Percentiles rank a stretch among this genome's conserved stretches.
phyloP scores from a whole-genome alignment of 2,113 vertebrate genomes.

The Lophochroa leadbeateri region DNA sequence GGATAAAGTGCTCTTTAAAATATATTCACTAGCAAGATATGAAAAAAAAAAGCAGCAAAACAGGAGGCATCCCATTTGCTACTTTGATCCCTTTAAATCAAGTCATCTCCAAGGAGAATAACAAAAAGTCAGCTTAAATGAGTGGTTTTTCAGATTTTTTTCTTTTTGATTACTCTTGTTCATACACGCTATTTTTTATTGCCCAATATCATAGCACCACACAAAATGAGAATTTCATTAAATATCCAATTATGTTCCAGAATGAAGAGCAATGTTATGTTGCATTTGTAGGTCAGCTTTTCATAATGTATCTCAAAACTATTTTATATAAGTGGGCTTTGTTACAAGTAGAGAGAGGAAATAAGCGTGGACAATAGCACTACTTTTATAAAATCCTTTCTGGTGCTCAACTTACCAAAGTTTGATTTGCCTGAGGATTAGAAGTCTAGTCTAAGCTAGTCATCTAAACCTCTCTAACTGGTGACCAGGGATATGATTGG shows the following conservation, averaged over 20 bases:
- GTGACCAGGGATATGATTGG: neutral
- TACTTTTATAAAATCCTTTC: neutral
- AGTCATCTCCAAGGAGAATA: neutral
- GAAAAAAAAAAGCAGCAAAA: neutral
- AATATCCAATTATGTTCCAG: neutral
- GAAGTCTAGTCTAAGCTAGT: neutral
- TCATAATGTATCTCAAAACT: neutral
- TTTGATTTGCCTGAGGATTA: neutral
- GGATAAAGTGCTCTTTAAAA: neutral
- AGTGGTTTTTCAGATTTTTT: neutral
- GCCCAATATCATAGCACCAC: neutral
- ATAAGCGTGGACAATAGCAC: neutral
- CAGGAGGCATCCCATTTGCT: neutral
- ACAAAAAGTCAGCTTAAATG: neutral
- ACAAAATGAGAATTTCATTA: neutral
- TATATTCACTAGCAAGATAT: neutral
- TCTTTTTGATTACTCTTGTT: neutral
- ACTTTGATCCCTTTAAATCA: neutral
- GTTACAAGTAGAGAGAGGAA: neutral
- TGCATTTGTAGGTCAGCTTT: neutral
- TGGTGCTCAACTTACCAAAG: neutral
- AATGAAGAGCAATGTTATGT: neutral
- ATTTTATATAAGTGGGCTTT: neutral
- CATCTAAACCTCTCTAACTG: neutral
- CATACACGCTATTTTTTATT: neutral